Conservation (phyloP, 2,797 vertebrate genomes). For the Spea hammondii region DNA sequence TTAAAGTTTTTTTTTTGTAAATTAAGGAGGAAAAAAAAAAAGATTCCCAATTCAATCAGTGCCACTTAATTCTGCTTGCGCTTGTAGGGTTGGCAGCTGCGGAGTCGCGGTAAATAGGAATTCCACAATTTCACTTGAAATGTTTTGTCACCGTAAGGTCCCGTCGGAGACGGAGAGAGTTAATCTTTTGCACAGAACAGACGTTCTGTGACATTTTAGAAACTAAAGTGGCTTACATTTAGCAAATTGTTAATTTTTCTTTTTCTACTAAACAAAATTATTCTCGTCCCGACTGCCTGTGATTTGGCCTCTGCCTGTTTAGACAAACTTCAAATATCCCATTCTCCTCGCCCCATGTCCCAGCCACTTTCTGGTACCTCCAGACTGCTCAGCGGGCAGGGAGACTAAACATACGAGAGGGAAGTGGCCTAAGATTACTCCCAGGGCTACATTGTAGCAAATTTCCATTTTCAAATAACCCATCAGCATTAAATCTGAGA, state of each 20-base stretch:
- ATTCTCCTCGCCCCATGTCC: constrained; percentile 20
- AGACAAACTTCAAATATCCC: constrained; percentile 37
- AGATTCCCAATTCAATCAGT: not conserved
- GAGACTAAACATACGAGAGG: constrained; percentile 45
- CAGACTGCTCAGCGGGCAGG: constrained; percentile 27
- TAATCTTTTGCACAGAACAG: not conserved
- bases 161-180: not conserved
- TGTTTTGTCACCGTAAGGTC: not conserved
- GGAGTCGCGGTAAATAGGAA: too few relatives aligned
- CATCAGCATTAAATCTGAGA: constrained; percentile 5
- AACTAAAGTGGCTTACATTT: constrained; percentile 10
- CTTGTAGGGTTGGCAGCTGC: too few relatives aligned
- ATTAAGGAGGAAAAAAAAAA: not conserved
- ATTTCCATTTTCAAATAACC: constrained; percentile 49
- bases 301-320: constrained; percentile 35
- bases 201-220: not conserved
- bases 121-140: too few relatives aligned
- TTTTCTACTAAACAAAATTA: constrained; percentile 17
- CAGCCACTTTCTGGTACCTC: constrained; percentile 13
- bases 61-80: too few relatives aligned
- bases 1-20: too few relatives aligned
- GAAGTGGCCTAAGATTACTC: constrained; percentile 13
- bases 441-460: constrained; percentile 24
- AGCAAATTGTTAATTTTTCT: not conserved
- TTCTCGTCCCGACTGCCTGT: constrained; percentile 13